Conservation (phyloP, 1,140 invertebrate species). For the Helicoverpa armigera region DNA sequence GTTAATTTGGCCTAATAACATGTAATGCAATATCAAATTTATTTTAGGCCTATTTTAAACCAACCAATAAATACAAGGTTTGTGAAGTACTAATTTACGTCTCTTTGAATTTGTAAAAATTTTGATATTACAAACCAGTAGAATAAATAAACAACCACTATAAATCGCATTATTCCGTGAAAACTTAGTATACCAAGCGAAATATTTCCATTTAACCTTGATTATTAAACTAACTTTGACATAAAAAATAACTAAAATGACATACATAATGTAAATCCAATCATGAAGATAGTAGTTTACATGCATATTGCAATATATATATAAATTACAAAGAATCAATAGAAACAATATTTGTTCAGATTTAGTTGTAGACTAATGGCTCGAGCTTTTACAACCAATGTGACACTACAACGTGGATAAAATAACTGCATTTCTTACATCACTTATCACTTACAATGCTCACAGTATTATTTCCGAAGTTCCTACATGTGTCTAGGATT, state of each 20-base stretch:
- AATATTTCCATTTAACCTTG: slow-evolving; percentile 32
- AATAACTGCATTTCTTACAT: slow-evolving; percentile 22
- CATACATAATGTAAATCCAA: slow-evolving; percentile 30
- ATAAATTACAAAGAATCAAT: slow-evolving; percentile 13
- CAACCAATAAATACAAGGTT: slow-evolving; percentile 21
- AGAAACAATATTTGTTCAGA: slow-evolving; percentile 27
- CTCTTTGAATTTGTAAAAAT: slow-evolving; percentile 20
- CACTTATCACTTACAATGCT: slow-evolving; percentile 7
- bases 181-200: not conserved
- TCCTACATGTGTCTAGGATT: not conserved
- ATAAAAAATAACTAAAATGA: slow-evolving; percentile 45
- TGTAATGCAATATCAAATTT: slow-evolving; percentile 3
- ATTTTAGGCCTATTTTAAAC: slow-evolving; percentile 27
- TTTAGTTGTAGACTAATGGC: slow-evolving; percentile 25
- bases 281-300: slow-evolving; percentile 33
- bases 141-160: slow-evolving; percentile 1
- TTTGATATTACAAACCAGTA: not conserved
- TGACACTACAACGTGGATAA: slow-evolving; percentile 19
- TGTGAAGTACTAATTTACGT: not conserved
- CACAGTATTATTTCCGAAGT: slow-evolving; percentile 2
- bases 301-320: slow-evolving; percentile 9
- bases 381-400: slow-evolving; percentile 20
- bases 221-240: slow-evolving; percentile 31
- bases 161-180: not conserved
- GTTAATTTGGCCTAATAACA: not conserved